A percentile compares a stretch with the other conserved stretches of the same genome.
phyloP scores from a whole-genome alignment of 2,113 vertebrate species.

The Probosciger aterrimus region DNA sequence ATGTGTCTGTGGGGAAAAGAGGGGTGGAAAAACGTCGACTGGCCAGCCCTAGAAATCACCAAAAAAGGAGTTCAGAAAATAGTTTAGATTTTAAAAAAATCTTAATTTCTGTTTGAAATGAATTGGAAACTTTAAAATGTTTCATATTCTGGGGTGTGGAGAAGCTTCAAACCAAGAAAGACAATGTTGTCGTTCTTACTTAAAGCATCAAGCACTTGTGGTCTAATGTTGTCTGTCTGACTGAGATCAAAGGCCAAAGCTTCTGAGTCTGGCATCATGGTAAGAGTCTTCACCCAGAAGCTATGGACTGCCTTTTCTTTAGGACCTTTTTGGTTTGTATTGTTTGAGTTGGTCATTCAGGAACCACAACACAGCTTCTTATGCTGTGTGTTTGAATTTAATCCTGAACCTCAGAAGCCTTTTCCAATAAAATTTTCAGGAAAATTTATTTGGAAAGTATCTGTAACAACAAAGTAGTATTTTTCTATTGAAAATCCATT shows the following conservation, averaged over 20 bases:
- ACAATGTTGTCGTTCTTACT: rapidly evolving
- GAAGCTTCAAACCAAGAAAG: not conserved
- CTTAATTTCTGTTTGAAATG: not conserved
- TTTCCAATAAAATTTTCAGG: not conserved
- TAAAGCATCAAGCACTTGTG: not conserved
- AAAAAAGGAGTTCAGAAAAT: not conserved
- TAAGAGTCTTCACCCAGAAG: not conserved
- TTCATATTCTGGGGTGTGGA: not conserved
- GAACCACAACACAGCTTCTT: not conserved
- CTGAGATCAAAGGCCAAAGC: not conserved
- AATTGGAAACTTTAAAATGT: not conserved
- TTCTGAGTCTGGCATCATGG: not conserved
- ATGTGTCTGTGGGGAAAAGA: not conserved
- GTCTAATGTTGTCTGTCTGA: not conserved
- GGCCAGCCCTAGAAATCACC: not conserved
- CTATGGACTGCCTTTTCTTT: not conserved
- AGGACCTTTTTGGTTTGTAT: not conserved
- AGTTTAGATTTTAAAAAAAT: not conserved
- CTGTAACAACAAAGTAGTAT: not conserved
- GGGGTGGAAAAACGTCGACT: not conserved
- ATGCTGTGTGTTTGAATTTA: not conserved
- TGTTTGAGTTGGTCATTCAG: not conserved
- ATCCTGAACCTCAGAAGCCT: not conserved
- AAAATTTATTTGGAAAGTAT: not conserved
- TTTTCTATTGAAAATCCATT: not conserved